Conservation (phyloP, 2,888 invertebrate species). For the Erannis defoliaria region DNA sequence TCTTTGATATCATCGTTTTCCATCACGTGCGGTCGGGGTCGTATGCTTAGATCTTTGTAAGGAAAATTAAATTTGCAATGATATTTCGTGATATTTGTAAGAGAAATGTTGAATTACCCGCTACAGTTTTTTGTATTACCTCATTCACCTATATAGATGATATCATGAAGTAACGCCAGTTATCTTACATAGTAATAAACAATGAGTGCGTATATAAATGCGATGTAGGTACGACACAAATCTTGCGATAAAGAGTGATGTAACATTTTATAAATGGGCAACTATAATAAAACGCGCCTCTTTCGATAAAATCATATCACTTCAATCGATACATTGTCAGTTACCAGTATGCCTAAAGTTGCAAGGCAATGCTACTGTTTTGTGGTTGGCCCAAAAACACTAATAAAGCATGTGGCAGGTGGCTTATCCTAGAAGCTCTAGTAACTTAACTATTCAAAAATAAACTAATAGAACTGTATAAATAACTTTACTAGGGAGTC, state of each 20-base stretch:
- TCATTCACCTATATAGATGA: background rate
- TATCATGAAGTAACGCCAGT: background rate
- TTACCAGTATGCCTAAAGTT: background rate
- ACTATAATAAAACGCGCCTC: constrained; percentile 9
- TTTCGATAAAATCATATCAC: constrained; percentile 7
- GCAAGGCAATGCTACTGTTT: background rate
- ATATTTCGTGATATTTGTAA: too few species aligned
- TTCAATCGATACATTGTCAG: background rate
- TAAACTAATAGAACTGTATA: too few species aligned
- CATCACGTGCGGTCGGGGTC: too few species aligned
- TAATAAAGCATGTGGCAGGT: background rate
- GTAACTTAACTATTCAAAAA: too few species aligned
- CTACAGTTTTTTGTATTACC: background rate
- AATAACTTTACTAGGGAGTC: too few species aligned
- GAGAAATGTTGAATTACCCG: too few species aligned
- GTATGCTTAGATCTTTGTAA: too few species aligned
- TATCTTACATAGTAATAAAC: constrained; percentile 13
- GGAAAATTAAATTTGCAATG: too few species aligned
- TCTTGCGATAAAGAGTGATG: constrained; percentile 21
- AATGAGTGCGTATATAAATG: constrained; percentile 11
- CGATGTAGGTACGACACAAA: constrained; percentile 8
- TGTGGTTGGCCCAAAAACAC: background rate
- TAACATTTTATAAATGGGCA: constrained; percentile 15
- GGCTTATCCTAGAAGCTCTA: too few species aligned
- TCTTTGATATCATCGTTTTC: too few species aligned